Evolutionary conservation across 2,888 invertebrate species (phyloP).

Genomic region (Helleia helle): DNA sequence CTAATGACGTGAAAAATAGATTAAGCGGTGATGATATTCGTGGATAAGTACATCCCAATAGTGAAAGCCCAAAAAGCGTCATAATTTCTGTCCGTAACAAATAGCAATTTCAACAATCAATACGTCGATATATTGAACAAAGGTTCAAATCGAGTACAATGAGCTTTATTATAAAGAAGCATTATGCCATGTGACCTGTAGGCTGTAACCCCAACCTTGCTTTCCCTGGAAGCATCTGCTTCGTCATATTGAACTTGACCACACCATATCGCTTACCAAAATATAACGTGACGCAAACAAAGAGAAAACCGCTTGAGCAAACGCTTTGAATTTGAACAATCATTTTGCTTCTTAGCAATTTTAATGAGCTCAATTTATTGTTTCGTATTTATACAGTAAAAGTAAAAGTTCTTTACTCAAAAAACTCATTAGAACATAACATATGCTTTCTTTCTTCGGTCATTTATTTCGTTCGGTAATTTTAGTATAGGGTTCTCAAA

Average conservation of each 20-base stretch:
- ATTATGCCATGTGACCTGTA: background rate
- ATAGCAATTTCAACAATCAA: no score
- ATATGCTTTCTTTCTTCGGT: background rate
- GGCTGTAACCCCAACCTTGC: conserved; percentile 10
- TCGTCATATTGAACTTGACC: conserved; percentile 10
- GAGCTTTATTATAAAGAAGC: background rate
- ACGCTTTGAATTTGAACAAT: conserved; percentile 20
- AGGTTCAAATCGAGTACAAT: background rate
- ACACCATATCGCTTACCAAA: background rate
- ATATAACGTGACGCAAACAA: conserved; percentile 17
- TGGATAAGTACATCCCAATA: no score
- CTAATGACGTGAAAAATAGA: no score
- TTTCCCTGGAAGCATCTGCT: conserved; percentile 2
- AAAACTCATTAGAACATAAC: conserved; percentile 1
- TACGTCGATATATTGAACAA: background rate
- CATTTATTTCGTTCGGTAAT: no score
- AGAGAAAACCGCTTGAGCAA: conserved; percentile 10
- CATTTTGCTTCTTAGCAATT: conserved; percentile 28
- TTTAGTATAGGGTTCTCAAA: no score
- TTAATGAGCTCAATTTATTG: conserved; percentile 20
- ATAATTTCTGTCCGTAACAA: no score
- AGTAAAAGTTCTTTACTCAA: background rate
- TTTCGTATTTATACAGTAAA: conserved; percentile 4
- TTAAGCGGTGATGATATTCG: no score
- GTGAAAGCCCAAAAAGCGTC: no score